These are phyloP conservation scores for Nemotelus pantherinus DNA, from an alignment of 2,888 invertebrate genomes.

Conservation along the genomic window DNA sequence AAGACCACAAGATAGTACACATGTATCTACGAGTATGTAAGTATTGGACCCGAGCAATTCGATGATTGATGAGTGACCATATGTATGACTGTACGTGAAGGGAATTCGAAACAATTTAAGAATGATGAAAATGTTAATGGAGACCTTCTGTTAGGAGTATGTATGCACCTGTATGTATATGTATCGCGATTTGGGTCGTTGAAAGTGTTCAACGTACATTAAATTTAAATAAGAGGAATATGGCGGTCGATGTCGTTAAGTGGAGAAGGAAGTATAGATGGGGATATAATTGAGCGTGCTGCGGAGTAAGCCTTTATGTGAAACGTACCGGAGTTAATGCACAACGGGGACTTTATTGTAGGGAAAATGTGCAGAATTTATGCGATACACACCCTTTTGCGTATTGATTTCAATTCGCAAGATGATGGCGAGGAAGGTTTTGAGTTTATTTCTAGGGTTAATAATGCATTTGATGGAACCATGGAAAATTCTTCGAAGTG, in stretches of 20 bases:
- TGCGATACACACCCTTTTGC: too few relatives aligned
- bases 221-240: neutral
- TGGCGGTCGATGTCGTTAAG: neutral
- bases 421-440: too few relatives aligned
- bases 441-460: too few relatives aligned
- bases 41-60: neutral
- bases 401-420: too few relatives aligned
- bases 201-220: neutral
- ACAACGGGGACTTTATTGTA: too few relatives aligned
- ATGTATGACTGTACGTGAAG: constrained; percentile 24
- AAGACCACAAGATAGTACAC: too few relatives aligned
- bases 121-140: constrained; percentile 23
- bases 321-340: too few relatives aligned
- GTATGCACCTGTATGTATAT: neutral
- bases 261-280: neutral
- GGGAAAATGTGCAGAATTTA: too few relatives aligned
- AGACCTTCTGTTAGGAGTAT: constrained; percentile 11
- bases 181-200: neutral
- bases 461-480: too few relatives aligned
- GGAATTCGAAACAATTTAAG: constrained; percentile 36
- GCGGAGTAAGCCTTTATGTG: too few relatives aligned
- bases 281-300: neutral
- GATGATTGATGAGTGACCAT: constrained; percentile 27
- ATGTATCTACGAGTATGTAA: too few relatives aligned
- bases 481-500: too few relatives aligned